phyloP scores from a whole-genome alignment of 2,888 invertebrate genomes.

The Meteorus cinctellus region DNA sequence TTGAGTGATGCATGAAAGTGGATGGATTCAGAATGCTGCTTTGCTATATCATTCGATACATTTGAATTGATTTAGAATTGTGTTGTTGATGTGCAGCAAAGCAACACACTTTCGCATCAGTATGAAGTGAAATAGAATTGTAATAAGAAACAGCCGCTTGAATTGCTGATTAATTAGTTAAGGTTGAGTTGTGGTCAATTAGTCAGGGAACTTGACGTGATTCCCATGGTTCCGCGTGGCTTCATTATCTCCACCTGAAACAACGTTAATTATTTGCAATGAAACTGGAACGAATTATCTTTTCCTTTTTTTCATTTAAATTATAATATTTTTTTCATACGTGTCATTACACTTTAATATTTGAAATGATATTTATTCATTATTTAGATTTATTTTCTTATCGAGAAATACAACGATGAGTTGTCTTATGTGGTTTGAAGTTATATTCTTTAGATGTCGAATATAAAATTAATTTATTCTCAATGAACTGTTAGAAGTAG shows the following conservation, averaged over 20 bases:
- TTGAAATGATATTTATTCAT: neutral
- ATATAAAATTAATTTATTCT: neutral
- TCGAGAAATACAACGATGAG: neutral
- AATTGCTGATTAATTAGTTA: slow-evolving; percentile 46
- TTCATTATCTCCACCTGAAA: slow-evolving; percentile 42
- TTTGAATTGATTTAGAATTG: slow-evolving; percentile 14
- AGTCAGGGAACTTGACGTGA: slow-evolving; percentile 43
- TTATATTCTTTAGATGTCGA: too few species aligned
- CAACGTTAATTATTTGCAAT: slow-evolving; percentile 33
- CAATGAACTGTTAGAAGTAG: too few species aligned
- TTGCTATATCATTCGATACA: neutral
- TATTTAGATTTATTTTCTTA: neutral
- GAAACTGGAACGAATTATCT: slow-evolving; percentile 7
- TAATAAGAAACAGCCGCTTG: slow-evolving; percentile 8
- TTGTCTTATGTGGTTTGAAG: neutral
- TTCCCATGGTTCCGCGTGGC: slow-evolving; percentile 42
- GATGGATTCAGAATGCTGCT: neutral
- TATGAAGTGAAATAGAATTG: neutral
- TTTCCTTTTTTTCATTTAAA: neutral
- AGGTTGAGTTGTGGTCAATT: slow-evolving; percentile 44
- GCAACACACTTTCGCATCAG: slow-evolving; percentile 15
- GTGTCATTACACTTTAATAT: slow-evolving; percentile 3
- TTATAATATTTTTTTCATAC: neutral
- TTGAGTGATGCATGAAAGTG: slow-evolving; percentile 24
- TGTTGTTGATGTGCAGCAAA: slow-evolving; percentile 33